phyloP scores from a whole-genome alignment of 1,140 invertebrate species.

The Apis laboriosa region DNA sequence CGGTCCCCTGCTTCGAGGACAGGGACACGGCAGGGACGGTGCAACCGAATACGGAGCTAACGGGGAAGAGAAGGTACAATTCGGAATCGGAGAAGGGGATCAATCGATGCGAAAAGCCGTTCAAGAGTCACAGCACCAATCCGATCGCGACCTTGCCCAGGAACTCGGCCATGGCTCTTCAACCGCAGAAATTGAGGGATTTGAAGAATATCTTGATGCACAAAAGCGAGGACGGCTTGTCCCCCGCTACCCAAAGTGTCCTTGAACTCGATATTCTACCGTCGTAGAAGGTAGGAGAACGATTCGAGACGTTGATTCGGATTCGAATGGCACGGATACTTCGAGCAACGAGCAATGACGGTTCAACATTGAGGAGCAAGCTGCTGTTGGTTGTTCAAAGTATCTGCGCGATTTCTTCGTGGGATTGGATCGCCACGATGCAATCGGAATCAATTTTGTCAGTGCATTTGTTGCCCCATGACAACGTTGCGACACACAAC shows the following conservation, averaged over 20 bases:
- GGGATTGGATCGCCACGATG: background rate
- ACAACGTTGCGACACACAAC: constrained; percentile 2
- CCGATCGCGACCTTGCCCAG: constrained; percentile 77
- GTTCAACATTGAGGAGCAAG: no score
- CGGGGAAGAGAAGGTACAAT: constrained; percentile 73
- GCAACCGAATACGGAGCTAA: constrained; percentile 42
- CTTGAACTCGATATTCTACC: constrained; percentile 77
- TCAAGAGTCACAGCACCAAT: constrained; percentile 69
- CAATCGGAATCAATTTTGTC: background rate
- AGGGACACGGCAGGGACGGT: constrained; percentile 46
- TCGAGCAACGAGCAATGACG: background rate
- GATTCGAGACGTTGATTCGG: background rate
- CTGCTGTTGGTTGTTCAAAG: background rate
- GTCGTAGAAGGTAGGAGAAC: constrained; percentile 69
- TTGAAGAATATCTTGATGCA: constrained; percentile 69
- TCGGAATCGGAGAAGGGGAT: constrained; percentile 77
- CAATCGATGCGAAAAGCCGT: constrained; percentile 61
- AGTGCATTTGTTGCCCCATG: constrained; percentile 37
- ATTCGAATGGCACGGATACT: background rate
- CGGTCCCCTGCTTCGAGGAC: constrained; percentile 75
- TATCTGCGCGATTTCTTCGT: background rate
- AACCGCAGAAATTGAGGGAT: constrained; percentile 65
- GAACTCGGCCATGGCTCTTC: constrained; percentile 57
- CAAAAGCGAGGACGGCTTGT: constrained; percentile 69
- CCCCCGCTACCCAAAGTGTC: constrained; percentile 69